phyloP scores from a whole-genome alignment of 2,113 vertebrate species.

The Dryoscopus gambensis region DNA sequence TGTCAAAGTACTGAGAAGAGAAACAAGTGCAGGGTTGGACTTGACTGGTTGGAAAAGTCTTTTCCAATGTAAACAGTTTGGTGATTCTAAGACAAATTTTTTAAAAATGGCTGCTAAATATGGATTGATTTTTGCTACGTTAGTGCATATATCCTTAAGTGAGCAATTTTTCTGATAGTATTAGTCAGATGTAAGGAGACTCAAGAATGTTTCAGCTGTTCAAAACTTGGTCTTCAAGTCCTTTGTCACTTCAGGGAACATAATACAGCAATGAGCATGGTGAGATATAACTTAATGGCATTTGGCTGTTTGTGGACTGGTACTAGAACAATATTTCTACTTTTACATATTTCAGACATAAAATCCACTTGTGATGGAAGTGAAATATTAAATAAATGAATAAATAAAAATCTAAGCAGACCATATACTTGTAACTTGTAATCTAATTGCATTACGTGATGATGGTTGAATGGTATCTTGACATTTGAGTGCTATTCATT shows the following conservation, averaged over 20 bases:
- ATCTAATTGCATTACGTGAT: not conserved
- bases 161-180: not conserved
- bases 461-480: not conserved
- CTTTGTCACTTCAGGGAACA: not conserved
- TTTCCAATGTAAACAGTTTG: not conserved
- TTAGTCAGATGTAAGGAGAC: not conserved
- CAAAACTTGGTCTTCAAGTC: not conserved
- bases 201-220: not conserved
- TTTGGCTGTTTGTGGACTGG: not conserved
- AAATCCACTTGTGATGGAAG: not conserved
- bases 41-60: not conserved
- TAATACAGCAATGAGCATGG: not conserved
- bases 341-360: not conserved
- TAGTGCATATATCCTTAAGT: not conserved
- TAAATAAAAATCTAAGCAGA: not conserved
- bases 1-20: not conserved
- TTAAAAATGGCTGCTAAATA: not conserved
- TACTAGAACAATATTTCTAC: not conserved
- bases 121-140: not conserved
- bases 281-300: not conserved
- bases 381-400: not conserved
- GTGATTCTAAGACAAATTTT: not conserved
- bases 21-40: not conserved
- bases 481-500: not conserved
- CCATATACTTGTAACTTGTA: rapidly evolving